phyloP scores from a whole-genome alignment of 2,113 vertebrate species.

The Erythrocercus mccallii region DNA sequence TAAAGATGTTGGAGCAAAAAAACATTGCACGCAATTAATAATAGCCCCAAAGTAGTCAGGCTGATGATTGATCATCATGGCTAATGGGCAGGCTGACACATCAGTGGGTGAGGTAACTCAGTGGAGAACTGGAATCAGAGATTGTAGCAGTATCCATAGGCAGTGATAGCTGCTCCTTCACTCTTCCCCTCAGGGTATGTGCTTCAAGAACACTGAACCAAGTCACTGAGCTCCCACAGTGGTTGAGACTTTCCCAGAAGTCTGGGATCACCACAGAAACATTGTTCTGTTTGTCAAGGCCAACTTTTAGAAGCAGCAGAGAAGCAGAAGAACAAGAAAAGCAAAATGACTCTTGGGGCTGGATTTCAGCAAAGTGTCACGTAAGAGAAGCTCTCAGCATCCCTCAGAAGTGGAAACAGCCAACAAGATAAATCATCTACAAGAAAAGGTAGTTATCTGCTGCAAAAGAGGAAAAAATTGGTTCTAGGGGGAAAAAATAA shows the following conservation, averaged over 20 bases:
- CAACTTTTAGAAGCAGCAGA: background rate
- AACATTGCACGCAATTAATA: background rate
- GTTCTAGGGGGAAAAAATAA: accelerated
- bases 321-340: background rate
- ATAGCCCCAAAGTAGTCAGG: background rate
- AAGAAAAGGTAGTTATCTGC: background rate
- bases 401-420: background rate
- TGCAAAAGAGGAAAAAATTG: background rate
- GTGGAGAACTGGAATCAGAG: background rate
- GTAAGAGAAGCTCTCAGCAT: background rate
- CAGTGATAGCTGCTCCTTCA: background rate
- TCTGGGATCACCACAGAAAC: background rate
- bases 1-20: background rate
- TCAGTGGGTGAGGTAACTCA: background rate
- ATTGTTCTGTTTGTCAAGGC: background rate
- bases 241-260: background rate
- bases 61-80: background rate
- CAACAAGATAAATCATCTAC: background rate
- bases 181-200: background rate
- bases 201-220: background rate
- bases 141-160: background rate
- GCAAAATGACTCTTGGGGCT: background rate
- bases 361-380: background rate
- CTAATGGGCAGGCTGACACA: background rate
- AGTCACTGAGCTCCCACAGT: background rate